phyloP scores from a whole-genome alignment of 2,113 vertebrate species.

The Sclerurus mexicanus region DNA sequence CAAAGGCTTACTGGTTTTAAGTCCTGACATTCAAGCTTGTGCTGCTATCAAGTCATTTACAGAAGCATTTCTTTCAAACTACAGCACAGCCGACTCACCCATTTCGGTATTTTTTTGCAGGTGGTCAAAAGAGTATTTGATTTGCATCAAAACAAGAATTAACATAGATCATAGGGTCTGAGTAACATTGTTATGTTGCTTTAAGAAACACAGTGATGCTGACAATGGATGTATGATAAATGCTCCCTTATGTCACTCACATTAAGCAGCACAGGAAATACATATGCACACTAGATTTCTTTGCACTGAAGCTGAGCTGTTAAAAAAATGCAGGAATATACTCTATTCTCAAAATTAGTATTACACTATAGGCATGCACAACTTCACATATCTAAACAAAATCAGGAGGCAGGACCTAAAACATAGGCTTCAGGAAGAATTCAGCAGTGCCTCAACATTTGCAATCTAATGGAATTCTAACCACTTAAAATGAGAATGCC shows the following conservation, averaged over 20 bases:
- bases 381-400: conserved; percentile 9
- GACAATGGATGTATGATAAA: background rate
- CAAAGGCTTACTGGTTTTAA: background rate
- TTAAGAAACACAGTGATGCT: background rate
- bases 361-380: conserved; percentile 29
- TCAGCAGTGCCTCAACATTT: background rate
- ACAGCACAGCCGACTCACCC: background rate
- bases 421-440: background rate
- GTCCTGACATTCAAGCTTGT: background rate
- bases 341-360: background rate
- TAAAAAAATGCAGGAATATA: conserved; percentile 28
- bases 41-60: background rate
- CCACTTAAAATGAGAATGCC: background rate
- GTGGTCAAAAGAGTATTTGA: background rate
- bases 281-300: background rate
- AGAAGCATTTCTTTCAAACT: background rate
- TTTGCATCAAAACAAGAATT: background rate
- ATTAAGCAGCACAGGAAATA: conserved; percentile 26
- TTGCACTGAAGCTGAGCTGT: conserved; percentile 23
- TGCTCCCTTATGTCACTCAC: background rate
- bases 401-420: background rate
- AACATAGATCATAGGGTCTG: background rate
- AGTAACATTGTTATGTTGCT: background rate
- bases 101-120: background rate
- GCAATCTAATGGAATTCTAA: background rate